Conservation (phyloP, 1,140 invertebrate genomes). For the Leptinotarsa undecemlineata region DNA sequence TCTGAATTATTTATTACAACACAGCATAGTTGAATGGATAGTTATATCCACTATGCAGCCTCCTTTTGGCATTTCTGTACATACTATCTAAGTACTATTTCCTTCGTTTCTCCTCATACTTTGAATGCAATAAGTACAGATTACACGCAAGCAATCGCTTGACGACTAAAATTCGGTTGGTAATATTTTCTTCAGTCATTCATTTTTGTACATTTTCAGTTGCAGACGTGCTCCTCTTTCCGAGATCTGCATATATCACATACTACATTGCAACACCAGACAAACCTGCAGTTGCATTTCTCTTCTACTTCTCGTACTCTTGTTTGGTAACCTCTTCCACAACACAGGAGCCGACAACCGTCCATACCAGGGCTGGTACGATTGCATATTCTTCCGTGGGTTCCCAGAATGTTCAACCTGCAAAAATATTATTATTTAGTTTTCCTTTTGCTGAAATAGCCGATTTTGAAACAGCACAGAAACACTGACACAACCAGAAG, state of each 20-base stretch:
- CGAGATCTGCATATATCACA: slow-evolving; percentile 83
- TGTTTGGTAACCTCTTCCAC: slow-evolving; percentile 90
- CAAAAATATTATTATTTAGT: slow-evolving; percentile 35
- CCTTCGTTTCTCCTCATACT: background rate
- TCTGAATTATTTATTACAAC: too few species aligned
- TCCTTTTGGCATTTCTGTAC: slow-evolving; percentile 10
- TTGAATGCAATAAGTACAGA: background rate
- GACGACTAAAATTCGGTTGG: background rate
- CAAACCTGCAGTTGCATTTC: slow-evolving; percentile 90
- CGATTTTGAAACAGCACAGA: too few species aligned
- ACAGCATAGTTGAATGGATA: too few species aligned
- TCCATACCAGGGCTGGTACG: slow-evolving; percentile 78
- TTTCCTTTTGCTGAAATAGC: too few species aligned
- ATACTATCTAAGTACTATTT: background rate
- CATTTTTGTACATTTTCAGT: slow-evolving; percentile 59
- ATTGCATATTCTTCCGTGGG: slow-evolving; percentile 81
- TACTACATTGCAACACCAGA: slow-evolving; percentile 90
- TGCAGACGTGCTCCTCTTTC: slow-evolving; percentile 84
- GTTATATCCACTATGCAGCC: background rate
- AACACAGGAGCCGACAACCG: slow-evolving; percentile 84
- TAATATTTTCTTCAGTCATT: background rate
- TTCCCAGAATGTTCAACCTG: slow-evolving; percentile 82
- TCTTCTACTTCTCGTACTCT: slow-evolving; percentile 81
- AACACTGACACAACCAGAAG: too few species aligned
- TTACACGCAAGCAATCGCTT: background rate